phyloP scores from a whole-genome alignment of 2,113 vertebrate species.

The Psilopsiagon aurifrons region DNA sequence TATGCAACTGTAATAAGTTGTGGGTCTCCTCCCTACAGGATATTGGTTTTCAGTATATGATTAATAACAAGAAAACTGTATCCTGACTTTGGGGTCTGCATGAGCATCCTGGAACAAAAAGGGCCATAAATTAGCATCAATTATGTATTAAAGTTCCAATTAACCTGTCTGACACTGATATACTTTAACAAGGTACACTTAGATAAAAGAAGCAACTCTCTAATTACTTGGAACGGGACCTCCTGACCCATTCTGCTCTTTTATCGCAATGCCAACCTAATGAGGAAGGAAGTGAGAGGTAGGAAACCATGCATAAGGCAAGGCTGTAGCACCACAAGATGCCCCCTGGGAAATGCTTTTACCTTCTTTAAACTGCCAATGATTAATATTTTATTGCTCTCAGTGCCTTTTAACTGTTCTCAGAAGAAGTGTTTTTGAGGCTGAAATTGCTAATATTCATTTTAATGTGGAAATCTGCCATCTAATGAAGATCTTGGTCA shows the following conservation, averaged over 20 bases:
- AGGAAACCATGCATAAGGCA: constrained; percentile 60
- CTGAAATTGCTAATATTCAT: constrained; percentile 28
- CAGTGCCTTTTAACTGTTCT: constrained; percentile 48
- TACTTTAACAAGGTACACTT: constrained; percentile 84
- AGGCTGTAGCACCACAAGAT: constrained; percentile 52
- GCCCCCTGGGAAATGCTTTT: constrained; percentile 43
- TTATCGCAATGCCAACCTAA: constrained; percentile 78
- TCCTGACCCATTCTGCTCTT: constrained; percentile 82
- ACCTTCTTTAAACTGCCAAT: constrained; percentile 45
- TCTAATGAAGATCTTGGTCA: not conserved
- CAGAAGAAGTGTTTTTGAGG: constrained; percentile 36
- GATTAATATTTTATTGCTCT: constrained; percentile 63
- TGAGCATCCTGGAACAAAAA: constrained; percentile 82
- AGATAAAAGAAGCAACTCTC: constrained; percentile 85
- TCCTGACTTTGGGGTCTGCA: constrained; percentile 78
- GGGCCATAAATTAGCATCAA: constrained; percentile 86
- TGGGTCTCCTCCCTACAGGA: constrained; percentile 63
- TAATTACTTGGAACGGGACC: constrained; percentile 85
- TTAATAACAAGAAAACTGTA: constrained; percentile 85
- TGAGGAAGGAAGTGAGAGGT: constrained; percentile 76
- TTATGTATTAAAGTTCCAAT: constrained; percentile 89
- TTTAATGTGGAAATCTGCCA: not conserved
- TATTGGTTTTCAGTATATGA: constrained; percentile 84
- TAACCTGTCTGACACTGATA: constrained; percentile 87
- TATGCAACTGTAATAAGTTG: constrained; percentile 56